Evolutionary conservation across 2,113 vertebrate species (phyloP).

Genomic region (cattle (Bos taurus)): DNA sequence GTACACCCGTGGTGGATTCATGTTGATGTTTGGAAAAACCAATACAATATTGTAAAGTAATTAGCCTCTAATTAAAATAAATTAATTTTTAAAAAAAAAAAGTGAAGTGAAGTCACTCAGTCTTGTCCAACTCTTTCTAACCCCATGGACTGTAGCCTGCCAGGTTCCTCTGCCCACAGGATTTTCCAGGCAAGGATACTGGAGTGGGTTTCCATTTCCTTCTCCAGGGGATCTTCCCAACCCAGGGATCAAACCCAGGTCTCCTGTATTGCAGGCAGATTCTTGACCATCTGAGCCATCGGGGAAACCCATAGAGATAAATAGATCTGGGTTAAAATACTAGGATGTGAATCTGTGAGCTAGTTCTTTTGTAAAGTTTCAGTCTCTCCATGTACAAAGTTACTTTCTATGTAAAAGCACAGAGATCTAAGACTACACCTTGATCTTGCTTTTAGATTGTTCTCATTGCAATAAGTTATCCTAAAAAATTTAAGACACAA

Average conservation of each 20-base stretch:
- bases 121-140: not conserved
- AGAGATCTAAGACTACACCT: not conserved
- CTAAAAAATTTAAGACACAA: not conserved
- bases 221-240: not conserved
- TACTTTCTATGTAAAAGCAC: not conserved
- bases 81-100: not conserved
- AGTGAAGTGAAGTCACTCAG: not conserved
- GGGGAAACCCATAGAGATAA: fast-evolving
- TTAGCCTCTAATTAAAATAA: no score
- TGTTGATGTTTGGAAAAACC: no score
- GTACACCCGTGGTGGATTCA: no score
- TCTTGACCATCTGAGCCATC: not conserved
- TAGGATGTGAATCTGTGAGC: not conserved
- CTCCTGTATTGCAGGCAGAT: not conserved
- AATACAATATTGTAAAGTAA: no score
- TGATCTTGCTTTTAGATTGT: not conserved
- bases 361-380: not conserved
- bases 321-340: not conserved
- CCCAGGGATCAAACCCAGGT: not conserved
- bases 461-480: not conserved
- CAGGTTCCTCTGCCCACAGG: not conserved
- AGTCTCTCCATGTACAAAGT: not conserved
- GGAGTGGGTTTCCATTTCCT: not conserved
- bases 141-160: not conserved
- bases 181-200: not conserved